phyloP scores from a whole-genome alignment of 1,140 invertebrate genomes.

The Archivesica marissinica region DNA sequence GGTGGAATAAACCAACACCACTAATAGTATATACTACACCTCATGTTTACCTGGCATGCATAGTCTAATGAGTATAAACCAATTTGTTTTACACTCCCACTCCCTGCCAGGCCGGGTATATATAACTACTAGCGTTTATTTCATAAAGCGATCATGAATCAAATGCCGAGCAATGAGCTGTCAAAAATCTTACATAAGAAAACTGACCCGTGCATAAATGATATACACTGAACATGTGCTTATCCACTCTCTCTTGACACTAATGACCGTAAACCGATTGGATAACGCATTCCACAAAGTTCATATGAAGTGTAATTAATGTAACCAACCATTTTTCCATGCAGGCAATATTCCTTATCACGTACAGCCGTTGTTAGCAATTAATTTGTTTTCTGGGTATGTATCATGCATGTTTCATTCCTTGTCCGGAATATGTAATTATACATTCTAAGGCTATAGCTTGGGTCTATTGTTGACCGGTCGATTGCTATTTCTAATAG shows the following conservation, averaged over 20 bases:
- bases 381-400: slow-evolving; percentile 14
- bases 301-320: slow-evolving; percentile 35
- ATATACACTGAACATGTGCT: slow-evolving; percentile 49
- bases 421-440: no score
- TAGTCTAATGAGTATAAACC: background rate
- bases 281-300: slow-evolving; percentile 45
- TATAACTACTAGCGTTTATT: background rate
- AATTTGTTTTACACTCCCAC: background rate
- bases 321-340: slow-evolving; percentile 48
- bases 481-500: no score
- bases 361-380: slow-evolving; percentile 13
- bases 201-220: slow-evolving; percentile 54
- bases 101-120: background rate
- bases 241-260: slow-evolving; percentile 24
- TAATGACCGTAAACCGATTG: slow-evolving; percentile 53
- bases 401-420: background rate
- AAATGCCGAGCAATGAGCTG: background rate
- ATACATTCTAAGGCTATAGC: no score
- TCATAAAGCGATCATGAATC: slow-evolving; percentile 43
- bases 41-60: background rate
- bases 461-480: no score
- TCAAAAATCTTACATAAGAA: slow-evolving; percentile 45
- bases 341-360: background rate
- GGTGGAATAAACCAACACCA: no score
- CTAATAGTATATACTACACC: background rate